Evolutionary conservation across 1,140 invertebrate species (phyloP).

Genomic region (Propsilocerus akamusi): DNA sequence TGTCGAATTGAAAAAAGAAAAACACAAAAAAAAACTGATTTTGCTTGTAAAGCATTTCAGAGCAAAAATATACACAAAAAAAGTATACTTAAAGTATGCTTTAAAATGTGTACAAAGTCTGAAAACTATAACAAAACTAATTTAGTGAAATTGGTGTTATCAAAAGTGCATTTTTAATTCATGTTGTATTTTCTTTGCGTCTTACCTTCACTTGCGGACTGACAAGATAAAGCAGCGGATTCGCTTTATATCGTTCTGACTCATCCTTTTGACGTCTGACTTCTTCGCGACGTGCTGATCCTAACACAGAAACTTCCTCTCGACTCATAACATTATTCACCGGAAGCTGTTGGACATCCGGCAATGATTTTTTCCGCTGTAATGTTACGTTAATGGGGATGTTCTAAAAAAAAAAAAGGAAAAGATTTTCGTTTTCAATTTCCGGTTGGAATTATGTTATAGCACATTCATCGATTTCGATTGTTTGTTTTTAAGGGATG

Average conservation of each 20-base stretch:
- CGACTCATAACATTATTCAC: constrained; percentile 67
- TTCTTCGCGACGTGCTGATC: constrained; percentile 83
- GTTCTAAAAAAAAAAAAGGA: constrained; percentile 29
- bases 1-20: neutral
- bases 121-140: neutral
- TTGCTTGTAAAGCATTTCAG: neutral
- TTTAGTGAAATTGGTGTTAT: neutral
- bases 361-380: constrained; percentile 86
- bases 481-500: too few species aligned
- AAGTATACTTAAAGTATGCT: too few species aligned
- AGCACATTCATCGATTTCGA: neutral
- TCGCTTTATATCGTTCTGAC: constrained; percentile 76
- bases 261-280: constrained; percentile 79
- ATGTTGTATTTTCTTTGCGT: too few species aligned
- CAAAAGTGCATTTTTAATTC: too few species aligned
- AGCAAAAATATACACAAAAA: neutral
- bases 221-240: constrained; percentile 85
- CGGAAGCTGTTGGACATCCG: constrained; percentile 72
- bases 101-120: neutral
- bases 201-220: constrained; percentile 93
- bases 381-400: constrained; percentile 47
- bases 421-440: neutral
- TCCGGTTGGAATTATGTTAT: neutral
- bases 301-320: constrained; percentile 86
- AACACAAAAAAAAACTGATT: neutral